Evolutionary conservation across 2,113 vertebrate species (phyloP).

Genomic region (Cheilinus undulatus): DNA sequence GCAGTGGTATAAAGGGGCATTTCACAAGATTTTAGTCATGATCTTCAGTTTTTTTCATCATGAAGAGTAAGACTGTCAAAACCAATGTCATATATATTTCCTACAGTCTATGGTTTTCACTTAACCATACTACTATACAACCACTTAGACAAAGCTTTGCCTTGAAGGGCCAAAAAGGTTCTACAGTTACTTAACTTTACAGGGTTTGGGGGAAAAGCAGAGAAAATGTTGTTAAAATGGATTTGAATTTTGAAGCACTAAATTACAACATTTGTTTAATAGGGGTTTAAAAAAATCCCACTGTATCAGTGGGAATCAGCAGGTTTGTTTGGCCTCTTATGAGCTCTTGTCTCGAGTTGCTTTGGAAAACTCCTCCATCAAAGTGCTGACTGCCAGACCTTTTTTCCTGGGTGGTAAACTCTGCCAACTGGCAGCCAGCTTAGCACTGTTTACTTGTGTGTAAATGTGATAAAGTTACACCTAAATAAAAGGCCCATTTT

Average conservation of each 20-base stretch:
- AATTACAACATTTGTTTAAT: background rate
- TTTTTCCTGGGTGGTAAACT: constrained; percentile 22
- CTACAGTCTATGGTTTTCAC: too few species aligned
- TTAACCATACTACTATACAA: too few species aligned
- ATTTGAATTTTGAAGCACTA: background rate
- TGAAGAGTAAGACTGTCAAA: too few species aligned
- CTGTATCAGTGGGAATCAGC: too few species aligned
- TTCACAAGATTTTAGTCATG: too few species aligned
- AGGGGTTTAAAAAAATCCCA: too few species aligned
- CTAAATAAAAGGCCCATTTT: constrained; percentile 3
- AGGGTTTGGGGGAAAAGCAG: too few species aligned
- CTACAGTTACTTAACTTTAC: too few species aligned
- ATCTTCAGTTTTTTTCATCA: too few species aligned
- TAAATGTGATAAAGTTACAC: constrained; percentile 21
- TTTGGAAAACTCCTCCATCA: constrained; percentile 7
- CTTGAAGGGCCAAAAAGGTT: too few species aligned
- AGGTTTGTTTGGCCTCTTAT: constrained; percentile 8
- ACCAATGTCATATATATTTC: too few species aligned
- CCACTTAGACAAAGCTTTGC: too few species aligned
- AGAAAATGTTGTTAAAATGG: background rate
- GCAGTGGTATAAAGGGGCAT: background rate
- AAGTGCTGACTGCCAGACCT: constrained; percentile 11
- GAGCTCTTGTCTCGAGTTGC: constrained; percentile 36
- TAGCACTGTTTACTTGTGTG: constrained; percentile 2
- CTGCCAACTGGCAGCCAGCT: constrained; percentile 20